A percentile compares a stretch with the other conserved stretches of the same genome.
phyloP scores from a whole-genome alignment of 2,888 invertebrate species.

The Oscheius onirici region DNA sequence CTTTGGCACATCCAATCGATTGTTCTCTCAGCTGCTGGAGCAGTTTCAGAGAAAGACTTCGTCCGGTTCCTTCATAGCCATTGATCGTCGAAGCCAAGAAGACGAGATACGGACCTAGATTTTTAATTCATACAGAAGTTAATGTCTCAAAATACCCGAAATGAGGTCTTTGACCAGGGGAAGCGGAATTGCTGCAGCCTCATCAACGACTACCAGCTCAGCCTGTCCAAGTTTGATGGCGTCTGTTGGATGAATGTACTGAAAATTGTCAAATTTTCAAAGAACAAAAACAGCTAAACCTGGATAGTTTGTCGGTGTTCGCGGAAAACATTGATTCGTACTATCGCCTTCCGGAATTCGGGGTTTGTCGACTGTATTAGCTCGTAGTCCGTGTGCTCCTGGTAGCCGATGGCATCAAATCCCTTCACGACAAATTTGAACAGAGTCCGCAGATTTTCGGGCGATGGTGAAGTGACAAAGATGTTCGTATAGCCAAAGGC shows the following conservation, averaged over 20 bases:
- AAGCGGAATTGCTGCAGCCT: conserved; percentile 97
- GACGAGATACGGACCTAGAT: conserved; percentile 62
- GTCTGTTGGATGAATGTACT: conserved; percentile 95
- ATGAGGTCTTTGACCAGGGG: conserved; percentile 81
- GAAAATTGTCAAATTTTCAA: conserved; percentile 38
- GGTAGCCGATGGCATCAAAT: conserved; percentile 85
- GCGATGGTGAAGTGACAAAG: conserved; percentile 96
- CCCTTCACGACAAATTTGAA: conserved; percentile 96
- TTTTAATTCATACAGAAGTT: not conserved
- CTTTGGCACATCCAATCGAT: conserved; percentile 46
- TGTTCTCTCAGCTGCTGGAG: conserved; percentile 83
- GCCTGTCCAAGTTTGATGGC: conserved; percentile 88
- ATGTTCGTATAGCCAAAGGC: conserved; percentile 85
- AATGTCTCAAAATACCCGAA: conserved; percentile 42
- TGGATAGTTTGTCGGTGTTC: conserved; percentile 71
- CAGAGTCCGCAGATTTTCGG: conserved; percentile 95
- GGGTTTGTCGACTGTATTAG: conserved; percentile 92
- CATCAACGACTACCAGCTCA: conserved; percentile 94
- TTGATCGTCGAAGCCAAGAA: conserved; percentile 96
- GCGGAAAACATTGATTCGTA: conserved; percentile 86
- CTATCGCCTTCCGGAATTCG: conserved; percentile 94
- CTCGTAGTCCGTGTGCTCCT: conserved; percentile 93
- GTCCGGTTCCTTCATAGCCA: conserved; percentile 86
- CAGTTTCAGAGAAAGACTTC: conserved; percentile 92
- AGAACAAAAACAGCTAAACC: conserved; percentile 36